Conservation (phyloP, 92 coral and sea anemone species). For the Metridium senile region DNA sequence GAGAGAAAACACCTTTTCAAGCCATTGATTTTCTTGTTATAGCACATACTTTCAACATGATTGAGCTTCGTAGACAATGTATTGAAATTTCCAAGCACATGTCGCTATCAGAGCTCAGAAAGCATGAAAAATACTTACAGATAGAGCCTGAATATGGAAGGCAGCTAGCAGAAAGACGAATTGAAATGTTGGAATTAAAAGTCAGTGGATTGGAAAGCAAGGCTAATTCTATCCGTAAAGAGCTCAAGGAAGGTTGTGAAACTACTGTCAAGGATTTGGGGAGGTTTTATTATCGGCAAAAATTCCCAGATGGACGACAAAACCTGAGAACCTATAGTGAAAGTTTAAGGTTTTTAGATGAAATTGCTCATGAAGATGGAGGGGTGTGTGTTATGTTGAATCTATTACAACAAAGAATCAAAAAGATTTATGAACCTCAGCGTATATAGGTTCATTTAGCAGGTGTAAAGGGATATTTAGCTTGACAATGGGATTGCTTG, state of each 20-base stretch:
- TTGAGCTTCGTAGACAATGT: constrained; percentile 63
- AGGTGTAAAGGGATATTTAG: not conserved
- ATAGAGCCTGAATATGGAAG: constrained; percentile 55
- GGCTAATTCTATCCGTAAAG: constrained; percentile 62
- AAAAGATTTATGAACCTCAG: constrained; percentile 58
- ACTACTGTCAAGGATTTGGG: constrained; percentile 54
- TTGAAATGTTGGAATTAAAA: constrained; percentile 66
- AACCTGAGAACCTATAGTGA: constrained; percentile 46
- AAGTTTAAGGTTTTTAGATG: constrained; percentile 45
- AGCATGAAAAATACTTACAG: constrained; percentile 65
- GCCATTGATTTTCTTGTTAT: constrained; percentile 71
- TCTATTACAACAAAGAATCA: constrained; percentile 57
- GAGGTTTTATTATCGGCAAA: constrained; percentile 44
- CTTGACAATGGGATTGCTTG: not conserved
- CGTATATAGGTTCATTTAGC: constrained; percentile 1
- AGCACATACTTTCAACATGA: constrained; percentile 57
- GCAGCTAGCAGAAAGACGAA: constrained; percentile 69
- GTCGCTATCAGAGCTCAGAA: constrained; percentile 59
- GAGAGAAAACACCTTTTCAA: constrained; percentile 74
- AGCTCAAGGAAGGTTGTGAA: constrained; percentile 59
- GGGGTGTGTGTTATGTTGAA: constrained; percentile 51
- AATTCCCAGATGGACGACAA: constrained; percentile 59
- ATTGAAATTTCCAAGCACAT: constrained; percentile 77
- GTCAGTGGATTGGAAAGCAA: constrained; percentile 45
- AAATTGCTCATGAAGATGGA: constrained; percentile 48